Evolutionary conservation across 2,888 invertebrate species (phyloP), one percentile per base, ranked within the genome.

Genomic region (Helobdella robusta): DNA sequence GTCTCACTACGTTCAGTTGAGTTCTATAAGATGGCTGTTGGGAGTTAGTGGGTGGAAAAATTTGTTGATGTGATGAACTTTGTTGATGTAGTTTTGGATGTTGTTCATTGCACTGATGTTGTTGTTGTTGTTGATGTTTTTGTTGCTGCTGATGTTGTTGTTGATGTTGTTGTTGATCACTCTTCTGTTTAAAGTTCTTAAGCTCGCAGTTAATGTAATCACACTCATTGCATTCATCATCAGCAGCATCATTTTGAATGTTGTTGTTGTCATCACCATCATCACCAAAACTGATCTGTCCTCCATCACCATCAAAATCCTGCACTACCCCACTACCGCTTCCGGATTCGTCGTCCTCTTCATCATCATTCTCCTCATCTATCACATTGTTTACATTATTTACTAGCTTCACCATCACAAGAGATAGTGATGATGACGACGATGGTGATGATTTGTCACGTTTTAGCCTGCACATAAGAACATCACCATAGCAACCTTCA

Each of bases 101-200:
- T 50, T 5, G 50, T 50, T 5, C n/a, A 5, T 50, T 18, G 18
- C 6, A 4, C n/a, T 5, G 25, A 50, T 50, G 50, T 50, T 18
- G 50, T 18, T 50, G 50, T 18, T 18, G 50, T 50, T 50, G 40
- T 40, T n/a, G n/a, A n/a, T n/a, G n/a, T n/a, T n/a, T n/a, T n/a
- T n/a, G n/a, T n/a, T n/a, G n/a, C n/a, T n/a, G n/a, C n/a, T n/a
- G n/a, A n/a, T n/a, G n/a, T n/a, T n/a, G n/a, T n/a, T n/a, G n/a
- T n/a, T n/a, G n/a, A 11, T 40, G 40, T 40, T 40, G 40, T 40
- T 40, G 40, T 50, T 5, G 25, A 50, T 50, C 5, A 4, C 25
- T 4, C 25, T 50, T 50, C 4, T 50, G 5, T 50, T 18, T 50
- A 50, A 50, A 18, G n/a, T 50, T 50, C 25, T 50, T 4, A 23